Evolutionary conservation across 2,113 vertebrate genomes (phyloP).

Genomic region (Ptilorrhoa leucosticta): DNA sequence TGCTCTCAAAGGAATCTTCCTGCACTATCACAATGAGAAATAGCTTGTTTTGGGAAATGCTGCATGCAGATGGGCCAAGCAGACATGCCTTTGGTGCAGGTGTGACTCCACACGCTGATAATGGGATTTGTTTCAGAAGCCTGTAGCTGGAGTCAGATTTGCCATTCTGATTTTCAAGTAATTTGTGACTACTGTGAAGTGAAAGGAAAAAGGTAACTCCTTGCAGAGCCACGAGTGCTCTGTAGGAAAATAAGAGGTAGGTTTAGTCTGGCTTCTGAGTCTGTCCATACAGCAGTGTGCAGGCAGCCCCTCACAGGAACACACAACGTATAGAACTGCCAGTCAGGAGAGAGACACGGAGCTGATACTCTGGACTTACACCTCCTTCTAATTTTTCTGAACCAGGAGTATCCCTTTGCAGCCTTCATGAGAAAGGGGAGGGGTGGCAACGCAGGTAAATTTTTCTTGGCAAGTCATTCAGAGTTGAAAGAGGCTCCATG

Average conservation of each 20-base stretch:
- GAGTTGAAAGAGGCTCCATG: background rate
- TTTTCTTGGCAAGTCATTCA: background rate
- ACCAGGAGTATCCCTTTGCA: background rate
- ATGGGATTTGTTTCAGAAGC: background rate
- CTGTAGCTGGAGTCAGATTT: background rate
- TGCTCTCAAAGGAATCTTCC: background rate
- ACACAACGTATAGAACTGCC: background rate
- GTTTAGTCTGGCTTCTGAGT: background rate
- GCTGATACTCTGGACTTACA: background rate
- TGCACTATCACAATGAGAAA: background rate
- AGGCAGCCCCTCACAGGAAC: background rate
- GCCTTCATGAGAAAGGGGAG: background rate
- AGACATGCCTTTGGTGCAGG: constrained; percentile 38
- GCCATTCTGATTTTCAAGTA: constrained; percentile 13
- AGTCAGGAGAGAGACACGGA: background rate
- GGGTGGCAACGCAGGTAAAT: background rate
- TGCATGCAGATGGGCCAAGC: background rate
- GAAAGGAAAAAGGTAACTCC: background rate
- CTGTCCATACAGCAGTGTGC: background rate
- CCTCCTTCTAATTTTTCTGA: background rate
- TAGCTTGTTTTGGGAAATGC: constrained; percentile 14
- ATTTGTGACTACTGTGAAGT: background rate
- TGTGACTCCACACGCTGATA: background rate
- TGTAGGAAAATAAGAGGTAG: background rate
- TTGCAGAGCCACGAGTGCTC: background rate